Evolutionary conservation across 2,797 vertebrate genomes (phyloP).

Genomic region (Halcyon chelicuti): DNA sequence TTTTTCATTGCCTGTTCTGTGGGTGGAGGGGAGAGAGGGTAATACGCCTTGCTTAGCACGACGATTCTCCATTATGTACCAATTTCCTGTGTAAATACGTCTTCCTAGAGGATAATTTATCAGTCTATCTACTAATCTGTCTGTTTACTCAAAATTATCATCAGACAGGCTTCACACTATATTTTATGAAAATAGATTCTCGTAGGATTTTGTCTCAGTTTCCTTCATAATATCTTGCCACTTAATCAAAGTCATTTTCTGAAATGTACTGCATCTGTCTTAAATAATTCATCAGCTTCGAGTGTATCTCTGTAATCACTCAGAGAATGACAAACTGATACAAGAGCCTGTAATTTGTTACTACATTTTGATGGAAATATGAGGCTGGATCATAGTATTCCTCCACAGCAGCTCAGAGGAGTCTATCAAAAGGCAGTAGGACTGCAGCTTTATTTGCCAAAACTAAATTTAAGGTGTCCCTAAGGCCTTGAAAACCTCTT

Average conservation of each 20-base stretch:
- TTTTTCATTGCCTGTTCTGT: not conserved
- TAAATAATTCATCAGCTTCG: slow-evolving; percentile 49
- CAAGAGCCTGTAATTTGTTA: slow-evolving; percentile 17
- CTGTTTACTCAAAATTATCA: slow-evolving; percentile 8
- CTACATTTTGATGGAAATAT: not conserved
- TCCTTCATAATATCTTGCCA: slow-evolving; percentile 18
- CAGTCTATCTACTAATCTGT: not conserved
- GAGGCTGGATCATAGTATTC: not conserved
- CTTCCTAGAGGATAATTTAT: not conserved
- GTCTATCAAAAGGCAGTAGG: not conserved
- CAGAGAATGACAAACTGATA: not conserved
- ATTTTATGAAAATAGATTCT: slow-evolving; percentile 34
- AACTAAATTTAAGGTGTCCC: not conserved
- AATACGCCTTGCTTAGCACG: not conserved
- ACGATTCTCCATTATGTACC: not conserved
- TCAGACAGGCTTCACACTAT: not conserved
- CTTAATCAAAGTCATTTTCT: slow-evolving; percentile 34
- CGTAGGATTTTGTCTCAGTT: slow-evolving; percentile 25
- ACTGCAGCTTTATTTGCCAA: not conserved
- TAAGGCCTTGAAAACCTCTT: not conserved
- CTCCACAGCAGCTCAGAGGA: not conserved
- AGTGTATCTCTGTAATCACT: not conserved
- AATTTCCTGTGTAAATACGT: not conserved
- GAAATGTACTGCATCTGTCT: slow-evolving; percentile 18
- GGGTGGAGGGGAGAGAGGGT: not conserved